These are phyloP conservation scores for Hippolais icterina DNA, from an alignment of 2,113 vertebrate genomes.

Conservation along the genomic window DNA sequence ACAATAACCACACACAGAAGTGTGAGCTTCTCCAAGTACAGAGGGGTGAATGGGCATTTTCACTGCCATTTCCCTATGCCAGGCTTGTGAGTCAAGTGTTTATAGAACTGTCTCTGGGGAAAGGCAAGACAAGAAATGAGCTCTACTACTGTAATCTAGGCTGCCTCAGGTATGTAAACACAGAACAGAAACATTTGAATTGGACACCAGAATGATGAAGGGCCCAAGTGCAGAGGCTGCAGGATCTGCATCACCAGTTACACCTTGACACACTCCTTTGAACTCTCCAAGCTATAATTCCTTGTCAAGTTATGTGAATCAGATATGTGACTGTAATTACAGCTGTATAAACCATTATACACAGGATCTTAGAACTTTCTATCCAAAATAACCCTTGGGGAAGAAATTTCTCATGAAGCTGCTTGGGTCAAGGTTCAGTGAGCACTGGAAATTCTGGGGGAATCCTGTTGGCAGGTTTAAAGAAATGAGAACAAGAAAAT, in stretches of 20 bases:
- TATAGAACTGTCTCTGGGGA: neutral
- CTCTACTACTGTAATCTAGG: neutral
- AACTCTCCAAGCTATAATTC: conserved; percentile 26
- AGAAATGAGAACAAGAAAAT: conserved; percentile 33
- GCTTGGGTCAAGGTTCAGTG: conserved; percentile 31
- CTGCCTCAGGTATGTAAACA: neutral
- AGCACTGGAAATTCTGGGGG: conserved; percentile 52
- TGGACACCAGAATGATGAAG: neutral
- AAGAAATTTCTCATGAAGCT: conserved; percentile 26
- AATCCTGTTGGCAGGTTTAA: conserved; percentile 45
- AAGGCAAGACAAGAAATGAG: neutral
- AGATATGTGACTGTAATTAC: conserved; percentile 39
- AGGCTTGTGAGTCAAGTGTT: neutral
- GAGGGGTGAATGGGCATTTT: neutral
- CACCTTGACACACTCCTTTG: conserved; percentile 23
- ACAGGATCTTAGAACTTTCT: conserved; percentile 34
- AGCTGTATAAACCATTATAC: conserved; percentile 32
- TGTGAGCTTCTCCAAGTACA: neutral
- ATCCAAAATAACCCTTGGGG: conserved; percentile 40
- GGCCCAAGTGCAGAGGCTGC: neutral
- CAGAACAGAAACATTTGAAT: neutral
- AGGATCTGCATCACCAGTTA: neutral
- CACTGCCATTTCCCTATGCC: neutral
- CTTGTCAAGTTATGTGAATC: conserved; percentile 41
- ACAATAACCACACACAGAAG: neutral